Base-by-base conservation (phyloP, 2,113 vertebrate species). In the Alethe diademata region DNA sequence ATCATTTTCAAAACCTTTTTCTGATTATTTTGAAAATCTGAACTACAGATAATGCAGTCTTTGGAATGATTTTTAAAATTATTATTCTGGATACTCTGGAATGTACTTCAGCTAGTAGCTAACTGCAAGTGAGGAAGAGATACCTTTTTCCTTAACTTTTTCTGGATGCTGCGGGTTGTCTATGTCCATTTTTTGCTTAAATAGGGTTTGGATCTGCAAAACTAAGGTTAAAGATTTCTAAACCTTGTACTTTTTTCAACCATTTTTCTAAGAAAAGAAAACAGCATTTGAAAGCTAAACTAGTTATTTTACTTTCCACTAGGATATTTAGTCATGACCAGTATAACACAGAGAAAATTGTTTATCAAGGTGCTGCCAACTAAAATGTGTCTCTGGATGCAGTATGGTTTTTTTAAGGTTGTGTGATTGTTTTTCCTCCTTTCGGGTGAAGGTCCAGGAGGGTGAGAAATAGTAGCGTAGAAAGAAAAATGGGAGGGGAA, bases 311-410 rank as follows among this genome's bases (percentile, higher is more conserved):
- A 64, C 20, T 15, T 96, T 90, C 76, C 73, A 28, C 43, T 81
- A 53, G 86, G 78, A 75, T 91, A 80, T 87, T 95, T 91, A 89
- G 61, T 89, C 67, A 43, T 88, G 83, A 89, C 61, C 60, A 33
- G 23, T 87, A 28, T 85, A 84, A 51, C 23, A 26, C 69, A 38
- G 38, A 86, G 60, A 78, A 69, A 84, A 78, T 42, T 91, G 36
- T 26, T 6, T 51, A 74, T 93, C 5, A 18, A 81, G 56, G 43
- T 74, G 17, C 11, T 92, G 83, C 86, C 83, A 88, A 61, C 36
- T 61, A 51, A 95, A 93, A 94, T 60, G 64, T 74, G 25, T 70
- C 11, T 69, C 70, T 86, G 56, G 43, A 71, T 80, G 22, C 6
- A 31, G 15, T 40, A 33, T 22, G 23, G 8, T 74, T 54, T 86